phyloP scores from a whole-genome alignment of 2,797 vertebrate genomes.

The Artibeus lituratus region DNA sequence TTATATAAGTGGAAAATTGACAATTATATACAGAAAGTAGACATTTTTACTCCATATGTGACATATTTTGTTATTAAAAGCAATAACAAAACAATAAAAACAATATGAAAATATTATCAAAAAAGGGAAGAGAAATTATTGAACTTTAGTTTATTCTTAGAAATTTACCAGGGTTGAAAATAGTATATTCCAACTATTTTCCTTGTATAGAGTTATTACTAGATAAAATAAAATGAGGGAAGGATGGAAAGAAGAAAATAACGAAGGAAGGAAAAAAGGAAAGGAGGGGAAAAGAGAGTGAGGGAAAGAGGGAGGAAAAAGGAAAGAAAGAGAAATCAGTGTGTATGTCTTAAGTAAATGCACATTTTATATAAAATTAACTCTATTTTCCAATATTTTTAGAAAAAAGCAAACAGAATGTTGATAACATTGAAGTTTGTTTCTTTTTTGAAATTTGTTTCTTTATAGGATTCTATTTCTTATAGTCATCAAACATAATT shows the following conservation, averaged over 20 bases:
- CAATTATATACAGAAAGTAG: neutral
- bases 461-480: neutral
- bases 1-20: neutral
- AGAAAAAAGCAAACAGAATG: neutral
- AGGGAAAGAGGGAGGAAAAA: rapidly evolving
- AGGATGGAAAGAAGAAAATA: neutral
- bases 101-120: neutral
- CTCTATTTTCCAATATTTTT: neutral
- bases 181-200: neutral
- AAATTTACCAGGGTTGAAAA: neutral
- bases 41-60: neutral
- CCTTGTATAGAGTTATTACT: neutral
- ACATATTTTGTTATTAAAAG: neutral
- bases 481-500: neutral
- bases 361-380: neutral
- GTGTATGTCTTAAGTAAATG: neutral
- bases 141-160: neutral
- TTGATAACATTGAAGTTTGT: neutral
- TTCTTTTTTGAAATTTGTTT: too few relatives aligned
- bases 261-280: neutral
- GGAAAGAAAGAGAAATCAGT: neutral
- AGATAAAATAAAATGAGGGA: neutral
- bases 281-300: too few relatives aligned
- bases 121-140: neutral
- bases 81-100: neutral